phyloP scores from a whole-genome alignment of 2,888 invertebrate species.

The Autographa pulchrina region DNA sequence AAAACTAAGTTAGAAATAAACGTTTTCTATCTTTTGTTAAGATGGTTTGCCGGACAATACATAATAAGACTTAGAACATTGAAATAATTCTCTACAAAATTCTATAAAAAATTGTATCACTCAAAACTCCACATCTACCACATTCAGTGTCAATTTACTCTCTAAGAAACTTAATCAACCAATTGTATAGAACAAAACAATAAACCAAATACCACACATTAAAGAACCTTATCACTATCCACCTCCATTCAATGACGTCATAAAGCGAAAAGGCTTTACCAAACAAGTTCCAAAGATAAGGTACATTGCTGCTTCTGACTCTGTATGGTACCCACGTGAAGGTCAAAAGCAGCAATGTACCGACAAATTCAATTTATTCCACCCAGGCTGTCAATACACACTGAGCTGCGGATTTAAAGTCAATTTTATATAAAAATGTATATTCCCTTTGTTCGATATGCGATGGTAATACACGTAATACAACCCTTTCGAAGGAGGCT shows the following conservation, averaged over 20 bases:
- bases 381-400: constrained; percentile 64
- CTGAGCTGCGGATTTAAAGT: constrained; percentile 75
- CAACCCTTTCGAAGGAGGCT: constrained; percentile 40
- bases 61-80: no score
- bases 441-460: constrained; percentile 46
- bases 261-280: constrained; percentile 41
- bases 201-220: constrained; percentile 40
- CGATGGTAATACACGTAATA: constrained; percentile 27
- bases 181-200: constrained; percentile 21
- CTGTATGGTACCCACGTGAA: constrained; percentile 1
- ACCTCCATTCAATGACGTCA: constrained; percentile 20
- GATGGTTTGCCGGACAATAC: no score
- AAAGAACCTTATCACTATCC: constrained; percentile 41
- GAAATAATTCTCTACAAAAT: no score
- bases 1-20: no score
- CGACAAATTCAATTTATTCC: constrained; percentile 75
- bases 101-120: no score
- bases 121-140: no score
- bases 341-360: constrained; percentile 50
- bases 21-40: no score
- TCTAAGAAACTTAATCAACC: background rate
- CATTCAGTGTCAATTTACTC: background rate
- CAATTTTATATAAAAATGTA: constrained; percentile 72
- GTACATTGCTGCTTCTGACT: background rate
- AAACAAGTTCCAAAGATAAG: constrained; percentile 41